These are phyloP conservation scores for Drosophila arizonae DNA, from an alignment of 1,140 invertebrate genomes.

Conservation along the genomic window DNA sequence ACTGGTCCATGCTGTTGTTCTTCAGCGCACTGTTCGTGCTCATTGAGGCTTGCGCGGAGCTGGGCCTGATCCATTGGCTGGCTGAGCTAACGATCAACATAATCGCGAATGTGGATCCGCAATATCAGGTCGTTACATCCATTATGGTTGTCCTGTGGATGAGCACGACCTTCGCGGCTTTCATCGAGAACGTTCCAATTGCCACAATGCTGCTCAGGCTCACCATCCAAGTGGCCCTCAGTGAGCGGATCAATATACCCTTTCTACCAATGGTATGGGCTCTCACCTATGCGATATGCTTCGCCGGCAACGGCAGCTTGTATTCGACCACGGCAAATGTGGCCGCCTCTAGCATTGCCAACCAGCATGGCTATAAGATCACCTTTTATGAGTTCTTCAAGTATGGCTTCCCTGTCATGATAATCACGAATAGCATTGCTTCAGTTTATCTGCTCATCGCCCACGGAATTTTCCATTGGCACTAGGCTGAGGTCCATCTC, in stretches of 20 bases:
- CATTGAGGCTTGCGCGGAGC: conserved; percentile 88
- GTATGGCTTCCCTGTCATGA: background rate
- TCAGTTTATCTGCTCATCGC: background rate
- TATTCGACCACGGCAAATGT: too few species aligned
- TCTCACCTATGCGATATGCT: conserved; percentile 89
- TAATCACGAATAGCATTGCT: background rate
- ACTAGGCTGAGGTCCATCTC: background rate
- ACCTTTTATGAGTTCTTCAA: background rate
- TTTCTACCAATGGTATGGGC: conserved; percentile 88
- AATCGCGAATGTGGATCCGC: conserved; percentile 85
- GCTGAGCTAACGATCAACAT: conserved; percentile 86
- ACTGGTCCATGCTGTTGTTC: conserved; percentile 91
- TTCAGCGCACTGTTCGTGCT: conserved; percentile 90
- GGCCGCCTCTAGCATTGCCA: conserved; percentile 82
- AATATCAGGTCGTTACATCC: conserved; percentile 85
- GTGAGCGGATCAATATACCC: conserved; percentile 85
- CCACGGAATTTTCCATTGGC: background rate
- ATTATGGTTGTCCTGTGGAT: conserved; percentile 89
- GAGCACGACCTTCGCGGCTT: conserved; percentile 88
- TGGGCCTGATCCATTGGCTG: conserved; percentile 88
- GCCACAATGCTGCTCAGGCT: too few species aligned
- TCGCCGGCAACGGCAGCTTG: conserved; percentile 89
- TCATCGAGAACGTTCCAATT: conserved; percentile 84
- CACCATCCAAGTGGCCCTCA: too few species aligned
- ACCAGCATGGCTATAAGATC: conserved; percentile 91